Conservation (phyloP, 2,888 invertebrate genomes). For the Sarcophaga variegata region DNA sequence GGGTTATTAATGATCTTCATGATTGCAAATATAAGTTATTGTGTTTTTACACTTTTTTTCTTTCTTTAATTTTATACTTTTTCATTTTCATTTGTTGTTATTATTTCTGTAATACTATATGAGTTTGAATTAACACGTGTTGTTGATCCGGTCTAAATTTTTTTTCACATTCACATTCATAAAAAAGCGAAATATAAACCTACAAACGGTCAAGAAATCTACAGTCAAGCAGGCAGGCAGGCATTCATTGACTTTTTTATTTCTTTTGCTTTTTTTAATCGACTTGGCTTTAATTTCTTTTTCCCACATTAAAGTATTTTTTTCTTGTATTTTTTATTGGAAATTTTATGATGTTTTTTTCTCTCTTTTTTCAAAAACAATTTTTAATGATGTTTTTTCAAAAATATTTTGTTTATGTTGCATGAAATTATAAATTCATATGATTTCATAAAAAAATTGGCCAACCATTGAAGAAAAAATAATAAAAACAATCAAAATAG, state of each 20-base stretch:
- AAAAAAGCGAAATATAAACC: not conserved
- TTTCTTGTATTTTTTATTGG: constrained; percentile 31
- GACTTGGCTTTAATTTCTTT: constrained; percentile 63
- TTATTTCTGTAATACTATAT: not conserved
- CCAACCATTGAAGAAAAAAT: not conserved
- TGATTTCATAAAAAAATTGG: constrained; percentile 13
- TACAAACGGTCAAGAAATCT: constrained; percentile 9
- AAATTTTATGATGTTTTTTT: not conserved
- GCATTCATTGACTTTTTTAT: constrained; percentile 13
- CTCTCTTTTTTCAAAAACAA: not conserved
- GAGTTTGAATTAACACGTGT: constrained; percentile 59
- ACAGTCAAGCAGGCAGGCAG: not conserved
- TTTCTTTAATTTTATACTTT: not conserved
- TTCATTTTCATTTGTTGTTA: not conserved
- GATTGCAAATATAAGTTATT: not conserved
- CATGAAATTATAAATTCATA: constrained; percentile 29
- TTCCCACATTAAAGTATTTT: constrained; percentile 60
- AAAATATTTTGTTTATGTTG: constrained; percentile 25
- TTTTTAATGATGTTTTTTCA: not conserved
- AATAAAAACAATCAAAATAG: constrained; percentile 19
- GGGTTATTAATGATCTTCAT: constrained; percentile 1
- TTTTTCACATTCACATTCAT: constrained; percentile 16
- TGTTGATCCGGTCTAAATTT: constrained; percentile 63
- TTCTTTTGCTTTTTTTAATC: constrained; percentile 13
- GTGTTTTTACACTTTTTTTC: not conserved